These are phyloP conservation scores for Tholera decimalis DNA, from an alignment of 2,888 invertebrate genomes.

Conservation along the genomic window DNA sequence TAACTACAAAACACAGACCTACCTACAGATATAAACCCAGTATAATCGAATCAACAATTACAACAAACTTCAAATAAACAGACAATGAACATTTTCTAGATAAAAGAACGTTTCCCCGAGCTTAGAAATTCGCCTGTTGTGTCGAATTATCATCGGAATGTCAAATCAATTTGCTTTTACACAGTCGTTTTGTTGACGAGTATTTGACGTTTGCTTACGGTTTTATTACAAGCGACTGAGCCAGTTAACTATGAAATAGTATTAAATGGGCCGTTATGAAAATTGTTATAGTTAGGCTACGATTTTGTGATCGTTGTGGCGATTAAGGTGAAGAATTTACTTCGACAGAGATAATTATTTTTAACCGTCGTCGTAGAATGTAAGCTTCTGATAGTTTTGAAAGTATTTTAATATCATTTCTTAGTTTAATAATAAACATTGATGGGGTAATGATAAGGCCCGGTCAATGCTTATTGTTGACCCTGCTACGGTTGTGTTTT, in stretches of 20 bases:
- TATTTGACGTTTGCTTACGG: conserved; percentile 71
- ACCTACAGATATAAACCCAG: conserved; percentile 19
- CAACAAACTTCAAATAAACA: conserved; percentile 52
- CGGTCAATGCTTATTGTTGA: too few relatives aligned
- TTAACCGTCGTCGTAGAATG: background rate
- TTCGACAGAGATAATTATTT: background rate
- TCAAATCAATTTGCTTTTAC: conserved; percentile 86
- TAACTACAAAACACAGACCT: background rate
- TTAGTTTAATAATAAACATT: too few relatives aligned
- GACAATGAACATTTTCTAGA: conserved; percentile 72
- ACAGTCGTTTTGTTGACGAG: conserved; percentile 77
- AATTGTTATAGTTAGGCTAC: conserved; percentile 59
- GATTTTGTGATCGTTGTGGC: background rate
- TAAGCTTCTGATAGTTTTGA: too few relatives aligned
- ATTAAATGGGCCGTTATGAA: conserved; percentile 66
- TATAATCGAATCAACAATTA: conserved; percentile 54
- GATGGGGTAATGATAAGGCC: too few relatives aligned
- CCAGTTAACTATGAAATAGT: conserved; percentile 71
- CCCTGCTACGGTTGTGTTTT: too few relatives aligned
- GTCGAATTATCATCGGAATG: conserved; percentile 86
- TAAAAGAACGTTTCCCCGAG: conserved; percentile 69
- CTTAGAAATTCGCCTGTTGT: conserved; percentile 76
- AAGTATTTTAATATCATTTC: too few relatives aligned
- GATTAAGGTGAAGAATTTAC: background rate
- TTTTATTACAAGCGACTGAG: conserved; percentile 74